phyloP scores from a whole-genome alignment of 2,113 vertebrate genomes.

The Actenoides lindsayi region DNA sequence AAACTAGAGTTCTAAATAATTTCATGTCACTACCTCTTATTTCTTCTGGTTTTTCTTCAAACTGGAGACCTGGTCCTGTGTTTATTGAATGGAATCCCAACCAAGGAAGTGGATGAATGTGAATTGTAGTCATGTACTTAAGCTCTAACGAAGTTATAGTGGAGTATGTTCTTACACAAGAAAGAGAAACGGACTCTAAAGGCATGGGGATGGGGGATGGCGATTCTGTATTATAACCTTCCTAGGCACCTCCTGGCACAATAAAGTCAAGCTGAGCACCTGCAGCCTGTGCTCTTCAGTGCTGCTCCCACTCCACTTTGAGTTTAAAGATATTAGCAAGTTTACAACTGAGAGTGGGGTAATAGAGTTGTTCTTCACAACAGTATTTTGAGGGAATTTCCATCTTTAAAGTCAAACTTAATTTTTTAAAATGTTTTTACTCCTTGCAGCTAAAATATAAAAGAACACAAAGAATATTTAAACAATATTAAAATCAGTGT shows the following conservation, averaged over 20 bases:
- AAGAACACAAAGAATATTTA: background rate
- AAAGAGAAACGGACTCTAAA: background rate
- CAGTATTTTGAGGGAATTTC: background rate
- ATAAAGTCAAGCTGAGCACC: background rate
- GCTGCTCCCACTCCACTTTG: background rate
- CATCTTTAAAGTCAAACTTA: background rate
- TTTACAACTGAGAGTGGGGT: background rate
- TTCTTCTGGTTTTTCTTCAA: background rate
- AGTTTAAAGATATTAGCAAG: background rate
- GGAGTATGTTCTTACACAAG: background rate
- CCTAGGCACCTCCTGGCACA: background rate
- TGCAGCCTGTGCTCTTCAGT: background rate
- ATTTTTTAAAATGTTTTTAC: background rate
- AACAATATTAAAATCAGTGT: background rate
- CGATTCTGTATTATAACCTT: background rate
- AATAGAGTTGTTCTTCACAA: background rate
- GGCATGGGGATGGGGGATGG: background rate
- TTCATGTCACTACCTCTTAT: background rate
- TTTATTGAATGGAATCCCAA: background rate
- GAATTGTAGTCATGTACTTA: accelerated
- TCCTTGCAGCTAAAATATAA: background rate
- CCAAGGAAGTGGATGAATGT: background rate
- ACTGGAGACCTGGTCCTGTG: background rate
- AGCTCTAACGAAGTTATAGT: background rate
- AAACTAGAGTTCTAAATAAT: background rate